phyloP scores from a whole-genome alignment of 2,797 vertebrate genomes.

The Hemitrygon akajei region DNA sequence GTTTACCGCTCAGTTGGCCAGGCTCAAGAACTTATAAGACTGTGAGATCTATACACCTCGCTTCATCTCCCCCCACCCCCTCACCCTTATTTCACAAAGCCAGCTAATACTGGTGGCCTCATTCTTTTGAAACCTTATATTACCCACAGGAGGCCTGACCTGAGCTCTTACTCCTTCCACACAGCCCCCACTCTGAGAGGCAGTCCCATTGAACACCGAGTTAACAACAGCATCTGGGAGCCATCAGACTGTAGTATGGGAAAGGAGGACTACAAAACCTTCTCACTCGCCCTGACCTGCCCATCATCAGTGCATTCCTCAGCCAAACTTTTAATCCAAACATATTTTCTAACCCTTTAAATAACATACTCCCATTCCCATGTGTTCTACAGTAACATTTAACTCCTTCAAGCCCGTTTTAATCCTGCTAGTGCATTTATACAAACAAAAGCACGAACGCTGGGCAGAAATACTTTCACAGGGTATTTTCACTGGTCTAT shows the following conservation, averaged over 20 bases:
- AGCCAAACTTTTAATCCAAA: constrained; percentile 58
- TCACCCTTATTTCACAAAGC: constrained; percentile 46
- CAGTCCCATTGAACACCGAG: constrained; percentile 46
- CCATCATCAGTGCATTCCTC: constrained; percentile 50
- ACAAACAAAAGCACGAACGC: too few species aligned
- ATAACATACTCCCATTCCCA: constrained; percentile 59
- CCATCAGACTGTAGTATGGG: constrained; percentile 52
- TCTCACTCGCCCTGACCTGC: constrained; percentile 42
- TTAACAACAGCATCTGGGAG: constrained; percentile 65
- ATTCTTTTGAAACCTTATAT: constrained; percentile 47
- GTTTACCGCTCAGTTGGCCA: background rate
- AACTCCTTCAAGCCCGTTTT: constrained; percentile 18
- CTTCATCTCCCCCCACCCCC: background rate
- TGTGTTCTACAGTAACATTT: constrained; percentile 14
- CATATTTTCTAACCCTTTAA: constrained; percentile 63
- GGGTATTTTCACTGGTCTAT: background rate
- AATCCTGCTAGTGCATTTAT: background rate
- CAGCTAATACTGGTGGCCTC: constrained; percentile 46
- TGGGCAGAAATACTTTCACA: background rate
- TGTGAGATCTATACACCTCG: background rate
- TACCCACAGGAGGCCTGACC: constrained; percentile 49
- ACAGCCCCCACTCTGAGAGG: constrained; percentile 43
- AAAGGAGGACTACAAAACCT: constrained; percentile 55
- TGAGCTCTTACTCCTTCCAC: constrained; percentile 44
- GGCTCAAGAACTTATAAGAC: background rate